These are phyloP conservation scores for Microtus ochrogaster DNA, from an alignment of 2,113 vertebrate genomes.

Conservation along the genomic window DNA sequence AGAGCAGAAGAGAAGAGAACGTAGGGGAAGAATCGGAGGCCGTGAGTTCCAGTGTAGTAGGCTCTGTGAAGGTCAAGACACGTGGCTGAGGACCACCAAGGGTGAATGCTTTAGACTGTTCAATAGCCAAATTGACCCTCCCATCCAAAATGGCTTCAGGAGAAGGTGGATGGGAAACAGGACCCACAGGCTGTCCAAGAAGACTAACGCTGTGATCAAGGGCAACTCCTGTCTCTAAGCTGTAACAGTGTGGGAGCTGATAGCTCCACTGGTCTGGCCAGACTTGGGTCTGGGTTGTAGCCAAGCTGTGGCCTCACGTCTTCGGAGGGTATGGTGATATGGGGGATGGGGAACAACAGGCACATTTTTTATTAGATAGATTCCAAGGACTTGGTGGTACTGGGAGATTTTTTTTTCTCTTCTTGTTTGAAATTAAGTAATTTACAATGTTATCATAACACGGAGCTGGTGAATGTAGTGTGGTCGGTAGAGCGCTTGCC, in stretches of 20 bases:
- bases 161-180: neutral
- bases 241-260: neutral
- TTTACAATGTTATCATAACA: neutral
- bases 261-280: neutral
- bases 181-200: neutral
- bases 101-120: neutral
- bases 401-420: neutral
- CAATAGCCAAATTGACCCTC: conserved; percentile 15
- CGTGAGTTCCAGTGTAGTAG: neutral
- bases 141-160: neutral
- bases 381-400: neutral
- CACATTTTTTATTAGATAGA: neutral
- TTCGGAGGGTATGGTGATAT: neutral
- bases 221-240: neutral
- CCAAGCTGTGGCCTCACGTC: neutral
- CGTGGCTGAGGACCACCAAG: neutral
- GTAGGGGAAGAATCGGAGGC: neutral
- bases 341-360: neutral
- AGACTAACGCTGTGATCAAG: neutral
- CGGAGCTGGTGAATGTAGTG: neutral
- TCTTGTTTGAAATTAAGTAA: neutral
- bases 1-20: neutral
- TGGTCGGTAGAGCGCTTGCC: no score
- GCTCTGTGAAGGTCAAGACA: neutral
- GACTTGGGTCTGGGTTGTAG: neutral